Evolutionary conservation across 2,113 vertebrate genomes (phyloP).

Genomic region (Thunnus maccoyii): DNA sequence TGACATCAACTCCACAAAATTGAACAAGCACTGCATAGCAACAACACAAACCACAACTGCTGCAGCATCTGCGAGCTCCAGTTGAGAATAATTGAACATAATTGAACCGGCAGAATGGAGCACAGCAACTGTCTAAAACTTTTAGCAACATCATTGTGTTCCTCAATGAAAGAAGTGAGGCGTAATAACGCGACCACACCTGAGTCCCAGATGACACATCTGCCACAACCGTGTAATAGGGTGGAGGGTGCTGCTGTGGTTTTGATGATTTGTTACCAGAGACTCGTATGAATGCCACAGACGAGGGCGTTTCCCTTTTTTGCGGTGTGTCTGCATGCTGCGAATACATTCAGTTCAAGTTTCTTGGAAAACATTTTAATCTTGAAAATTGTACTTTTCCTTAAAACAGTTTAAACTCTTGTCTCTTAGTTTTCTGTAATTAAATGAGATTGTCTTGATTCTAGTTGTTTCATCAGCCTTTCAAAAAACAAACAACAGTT

Average conservation of each 20-base stretch:
- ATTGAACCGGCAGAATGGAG: conserved; percentile 43
- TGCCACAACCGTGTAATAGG: background rate
- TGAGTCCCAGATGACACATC: conserved; percentile 50
- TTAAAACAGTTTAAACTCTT: no score
- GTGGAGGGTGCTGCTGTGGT: background rate
- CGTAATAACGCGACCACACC: conserved; percentile 53
- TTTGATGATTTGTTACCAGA: conserved; percentile 20
- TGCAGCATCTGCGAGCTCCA: conserved; percentile 25
- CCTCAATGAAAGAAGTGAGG: conserved; percentile 11
- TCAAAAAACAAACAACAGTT: no score
- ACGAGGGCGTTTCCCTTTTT: conserved; percentile 1
- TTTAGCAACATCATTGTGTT: conserved; percentile 24
- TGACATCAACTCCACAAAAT: background rate
- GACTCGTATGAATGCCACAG: conserved; percentile 1
- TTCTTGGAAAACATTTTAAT: background rate
- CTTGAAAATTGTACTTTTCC: no score
- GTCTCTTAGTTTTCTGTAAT: no score
- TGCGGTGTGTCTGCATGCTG: background rate
- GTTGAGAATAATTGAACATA: conserved; percentile 55
- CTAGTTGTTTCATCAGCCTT: no score
- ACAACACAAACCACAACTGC: background rate
- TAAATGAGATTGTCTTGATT: no score
- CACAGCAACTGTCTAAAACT: conserved; percentile 21
- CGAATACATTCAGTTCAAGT: background rate
- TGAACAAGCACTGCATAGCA: conserved; percentile 10